A percentile compares a stretch with the other conserved stretches of the same genome.
These are phyloP conservation scores for Netelia fuscicornis DNA, from an alignment of 2,888 invertebrate genomes.

Conservation along the genomic window DNA sequence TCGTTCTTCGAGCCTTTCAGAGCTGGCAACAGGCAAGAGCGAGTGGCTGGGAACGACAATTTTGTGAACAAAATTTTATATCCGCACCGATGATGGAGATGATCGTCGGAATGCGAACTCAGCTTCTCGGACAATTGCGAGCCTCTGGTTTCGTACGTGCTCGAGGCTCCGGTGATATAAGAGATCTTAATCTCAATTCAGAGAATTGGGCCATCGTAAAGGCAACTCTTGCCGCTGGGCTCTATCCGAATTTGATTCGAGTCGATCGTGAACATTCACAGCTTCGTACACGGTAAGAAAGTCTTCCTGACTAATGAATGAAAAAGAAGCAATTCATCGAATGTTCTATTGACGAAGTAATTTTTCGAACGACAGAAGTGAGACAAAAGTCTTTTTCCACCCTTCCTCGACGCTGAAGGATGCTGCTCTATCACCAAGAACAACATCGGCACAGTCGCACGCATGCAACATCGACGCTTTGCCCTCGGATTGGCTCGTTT, in stretches of 20 bases:
- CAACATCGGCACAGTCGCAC: constrained; percentile 81
- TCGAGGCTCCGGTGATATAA: constrained; percentile 88
- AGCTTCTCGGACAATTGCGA: constrained; percentile 92
- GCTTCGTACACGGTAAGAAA: constrained; percentile 88
- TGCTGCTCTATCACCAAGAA: constrained; percentile 79
- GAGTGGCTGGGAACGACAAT: constrained; percentile 88
- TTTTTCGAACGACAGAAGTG: constrained; percentile 85
- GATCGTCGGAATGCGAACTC: constrained; percentile 93
- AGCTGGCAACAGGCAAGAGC: constrained; percentile 88
- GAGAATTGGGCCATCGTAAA: constrained; percentile 97
- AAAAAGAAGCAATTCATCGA: neutral
- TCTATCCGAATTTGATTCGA: constrained; percentile 95
- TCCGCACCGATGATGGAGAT: constrained; percentile 95
- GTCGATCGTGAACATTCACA: constrained; percentile 88
- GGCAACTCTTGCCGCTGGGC: constrained; percentile 94
- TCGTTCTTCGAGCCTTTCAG: constrained; percentile 92
- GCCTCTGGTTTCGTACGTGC: constrained; percentile 90
- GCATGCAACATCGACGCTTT: constrained; percentile 85
- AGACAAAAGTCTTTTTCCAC: constrained; percentile 88
- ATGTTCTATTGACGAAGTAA: neutral
- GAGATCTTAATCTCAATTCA: constrained; percentile 93
- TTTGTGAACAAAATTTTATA: constrained; percentile 92
- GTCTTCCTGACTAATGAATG: neutral
- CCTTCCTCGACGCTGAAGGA: constrained; percentile 87
- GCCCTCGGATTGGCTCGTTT: constrained; percentile 94